Evolutionary conservation across 23 tunicate species (phyloP), one percentile per base, ranked within the genome.

Genomic region (Ciona savignyi): DNA sequence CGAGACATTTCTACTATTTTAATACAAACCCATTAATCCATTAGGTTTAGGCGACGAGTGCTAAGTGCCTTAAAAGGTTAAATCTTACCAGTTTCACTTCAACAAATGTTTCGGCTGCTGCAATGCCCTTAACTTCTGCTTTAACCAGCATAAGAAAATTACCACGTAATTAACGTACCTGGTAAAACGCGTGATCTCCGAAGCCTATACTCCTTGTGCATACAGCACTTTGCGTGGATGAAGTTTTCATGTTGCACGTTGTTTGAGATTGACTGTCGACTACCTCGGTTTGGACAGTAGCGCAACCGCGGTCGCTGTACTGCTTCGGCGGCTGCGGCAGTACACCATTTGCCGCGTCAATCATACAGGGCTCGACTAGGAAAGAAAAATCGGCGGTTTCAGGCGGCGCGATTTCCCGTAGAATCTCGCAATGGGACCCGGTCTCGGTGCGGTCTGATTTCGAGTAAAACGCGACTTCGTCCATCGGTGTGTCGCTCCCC

Each of bases 351-450:
- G 70, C 80, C 9, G 75, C 80, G 72, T 82, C 80, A n/a, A 74
- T 82, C 4, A 70, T 73, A 35, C 42, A 56, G n/a, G 70, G 67
- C 35, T 81, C 75, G 2, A 81, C 85, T 9, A 62, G 72, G 73
- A 66, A 48, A 25, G 70, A 30, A 29, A 73, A 42, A 42, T 42
- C 56, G 15, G 15, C 56, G 56, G 56, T 42, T 42, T 42, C 56
- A 9, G 56, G 56, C 15, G 56, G 56, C 56, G 56, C 9, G 11
- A 15, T 6, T 42, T 42, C 11, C 15, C 56, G 9, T 42, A 49
- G 31, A 49, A 33, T 49, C 25, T 35, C 64, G 49, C 76, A 72
- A 27, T 30, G 21, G 29, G 76, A 24, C 29, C 2, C 64, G 3
- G 26, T 32, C 4, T 72, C 63, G 33, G 32, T 27, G 29, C 21